These are phyloP conservation scores for Himalopsyche phryganea DNA, from an alignment of 1,140 invertebrate species.

Conservation along the genomic window DNA sequence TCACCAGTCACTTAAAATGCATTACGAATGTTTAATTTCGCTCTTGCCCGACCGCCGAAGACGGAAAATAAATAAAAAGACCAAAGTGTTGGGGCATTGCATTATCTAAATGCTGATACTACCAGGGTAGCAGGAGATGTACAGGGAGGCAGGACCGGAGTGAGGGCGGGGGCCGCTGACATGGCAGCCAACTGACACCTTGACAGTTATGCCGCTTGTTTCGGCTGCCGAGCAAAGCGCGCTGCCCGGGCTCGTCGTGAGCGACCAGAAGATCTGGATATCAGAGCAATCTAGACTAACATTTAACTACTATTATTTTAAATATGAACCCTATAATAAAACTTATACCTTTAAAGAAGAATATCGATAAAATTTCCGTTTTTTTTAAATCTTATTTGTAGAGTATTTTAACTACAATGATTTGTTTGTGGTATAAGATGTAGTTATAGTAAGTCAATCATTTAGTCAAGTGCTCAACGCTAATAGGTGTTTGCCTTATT, in stretches of 20 bases:
- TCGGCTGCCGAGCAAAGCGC: conserved; percentile 8
- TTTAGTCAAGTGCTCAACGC: too few species aligned
- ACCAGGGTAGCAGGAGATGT: conserved; percentile 9
- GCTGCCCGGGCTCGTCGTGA: conserved; percentile 5
- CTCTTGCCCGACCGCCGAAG: conserved; percentile 15
- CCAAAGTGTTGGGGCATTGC: conserved; percentile 20
- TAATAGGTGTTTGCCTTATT: too few species aligned
- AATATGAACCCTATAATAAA: too few species aligned
- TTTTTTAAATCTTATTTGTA: too few species aligned
- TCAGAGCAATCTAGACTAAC: not conserved
- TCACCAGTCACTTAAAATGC: not conserved
- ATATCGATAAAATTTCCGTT: too few species aligned
- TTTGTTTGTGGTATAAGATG: too few species aligned
- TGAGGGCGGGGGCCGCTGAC: conserved; percentile 24
- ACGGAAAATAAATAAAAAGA: conserved; percentile 25
- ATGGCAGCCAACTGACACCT: conserved; percentile 35
- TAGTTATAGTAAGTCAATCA: too few species aligned
- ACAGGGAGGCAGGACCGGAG: conserved; percentile 3
- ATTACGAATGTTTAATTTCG: conserved; percentile 28
- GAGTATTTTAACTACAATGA: too few species aligned
- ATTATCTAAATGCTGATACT: conserved; percentile 29
- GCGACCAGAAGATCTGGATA: not conserved
- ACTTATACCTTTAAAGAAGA: too few species aligned
- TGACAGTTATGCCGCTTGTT: conserved; percentile 34
- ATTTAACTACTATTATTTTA: too few species aligned